Base-by-base conservation (phyloP, 2,888 invertebrate species). In the Nectonema munidae region DNA sequence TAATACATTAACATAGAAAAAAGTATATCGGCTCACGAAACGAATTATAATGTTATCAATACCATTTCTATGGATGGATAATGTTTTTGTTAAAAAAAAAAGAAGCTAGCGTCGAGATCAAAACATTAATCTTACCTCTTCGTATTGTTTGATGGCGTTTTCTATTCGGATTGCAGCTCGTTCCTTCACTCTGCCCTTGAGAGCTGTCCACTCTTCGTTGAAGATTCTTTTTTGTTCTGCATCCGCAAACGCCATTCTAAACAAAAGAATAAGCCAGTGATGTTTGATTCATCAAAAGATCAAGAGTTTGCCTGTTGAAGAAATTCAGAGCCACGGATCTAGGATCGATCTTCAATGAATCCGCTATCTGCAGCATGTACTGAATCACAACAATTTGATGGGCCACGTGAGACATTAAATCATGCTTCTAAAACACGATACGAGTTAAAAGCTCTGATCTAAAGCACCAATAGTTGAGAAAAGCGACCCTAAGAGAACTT, bases 321-420 rank as follows among this genome's bases (percentile, higher is more conserved):
- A 86, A 86, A 6, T 77, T 71, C 39, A 68, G 63, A 14, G 86
- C 67, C 3, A 43, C 83, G 11, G 71, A 69, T 45, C 81, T 63
- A 0, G 86, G 86, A 59, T 86, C 81, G 9, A 72, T 66, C 51
- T 81, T 72, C 43, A 86, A 55, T 49, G 81, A 76, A 51, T 75
- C 83, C 2, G 83, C 74, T 39, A 99, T 58, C 55, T 99, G 89
- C 47, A 99, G 59, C 44, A 95, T 76, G 54, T 86, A 99, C 60
- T 99, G 89, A 73, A 89, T 79, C 48, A 83, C 77, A 50, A 89
- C 86, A 40, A 75, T 76, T 56, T 95, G 89, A 56, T 89, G 86
- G 1, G 89, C 76, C 1, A 95, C 79, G 52, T 83, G 83, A 13
- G 67, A 63, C 83, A 89, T 86, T 41, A 89, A 54, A 9, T 77